These are phyloP conservation scores for Chaetophractus vellerosus DNA, from an alignment of 2,797 vertebrate genomes.

Conservation along the genomic window DNA sequence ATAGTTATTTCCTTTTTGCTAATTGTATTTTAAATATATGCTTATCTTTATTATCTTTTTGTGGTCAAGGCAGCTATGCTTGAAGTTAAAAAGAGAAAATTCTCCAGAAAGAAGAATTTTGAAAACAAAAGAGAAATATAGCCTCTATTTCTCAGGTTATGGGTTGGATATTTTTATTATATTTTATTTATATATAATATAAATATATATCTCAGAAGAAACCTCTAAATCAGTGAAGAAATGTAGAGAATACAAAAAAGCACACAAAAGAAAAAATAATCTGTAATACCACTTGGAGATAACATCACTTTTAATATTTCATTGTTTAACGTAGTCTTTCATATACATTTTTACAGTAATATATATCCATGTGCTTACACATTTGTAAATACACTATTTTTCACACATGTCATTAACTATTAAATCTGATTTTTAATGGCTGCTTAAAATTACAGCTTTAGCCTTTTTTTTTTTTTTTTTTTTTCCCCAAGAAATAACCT, in stretches of 20 bases:
- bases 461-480: not conserved
- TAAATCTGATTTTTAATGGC: not conserved
- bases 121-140: slow-evolving; percentile 34
- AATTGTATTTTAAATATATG: slow-evolving; percentile 19
- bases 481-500: not conserved
- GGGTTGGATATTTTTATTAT: not conserved
- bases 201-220: slow-evolving; percentile 26
- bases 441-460: slow-evolving; percentile 12
- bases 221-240: slow-evolving; percentile 41
- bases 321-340: not conserved
- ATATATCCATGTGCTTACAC: not conserved
- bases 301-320: not conserved
- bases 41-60: slow-evolving; percentile 27
- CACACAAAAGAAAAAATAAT: not conserved
- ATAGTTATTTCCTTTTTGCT: slow-evolving; percentile 13
- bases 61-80: not conserved
- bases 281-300: not conserved
- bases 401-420: not conserved
- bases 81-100: slow-evolving; percentile 54
- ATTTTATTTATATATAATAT: not conserved
- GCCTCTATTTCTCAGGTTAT: not conserved
- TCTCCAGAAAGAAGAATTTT: not conserved
- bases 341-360: not conserved
- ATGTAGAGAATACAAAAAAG: slow-evolving; percentile 13
- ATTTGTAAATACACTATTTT: not conserved